Base-by-base conservation (phyloP, 2,113 vertebrate species). In the Poeciliopsis prolifica region DNA sequence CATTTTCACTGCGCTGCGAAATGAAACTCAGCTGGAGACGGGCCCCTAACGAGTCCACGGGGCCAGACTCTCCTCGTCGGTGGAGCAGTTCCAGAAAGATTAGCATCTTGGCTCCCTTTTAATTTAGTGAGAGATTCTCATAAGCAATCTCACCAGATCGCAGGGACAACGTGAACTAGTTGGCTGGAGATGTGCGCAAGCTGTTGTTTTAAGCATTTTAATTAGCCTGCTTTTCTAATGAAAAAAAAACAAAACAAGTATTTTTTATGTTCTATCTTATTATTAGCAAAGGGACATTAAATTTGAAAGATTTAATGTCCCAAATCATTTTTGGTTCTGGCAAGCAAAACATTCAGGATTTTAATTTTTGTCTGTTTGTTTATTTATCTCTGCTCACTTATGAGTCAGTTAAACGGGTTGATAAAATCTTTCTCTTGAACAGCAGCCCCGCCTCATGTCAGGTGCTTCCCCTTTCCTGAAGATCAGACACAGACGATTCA, bases 141-240 rank as follows among this genome's bases (percentile, higher is more conserved):
- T 63, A 62, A 40, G 75, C 72, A 37, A 64, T 70, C 67, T 72
- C 67, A 69, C 24, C 58, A 68, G 60, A 81, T 90, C 84, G 82
- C 88, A 88, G 82, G 90, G 88, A 91, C 90, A 87, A 78, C 78
- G 28, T 73, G 83, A 79, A 77, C 79, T 37, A 63, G 63, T 54
- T 84, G 77, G 86, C 68, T 29, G 61, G 72, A 80, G 28, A 68
- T 77, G 73, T 80, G 67, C 68, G 51, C 86, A 91, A 89, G 84
- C 86, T 88, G 90, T 89, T 86, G 65, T 87, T 83, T 70, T 79
- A 63, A 73, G 64, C 65, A 48, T 83, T 79, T 72, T 33, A 79
- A 84, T 75, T 79, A 64, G 58, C 60, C 62, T 67, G 69, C 51
- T 8, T 54, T 48, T 8, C 26, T 24, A 37, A 31, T 48, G 37